Conservation (phyloP, 2,888 invertebrate species). For the Eupelmus urozonus region DNA sequence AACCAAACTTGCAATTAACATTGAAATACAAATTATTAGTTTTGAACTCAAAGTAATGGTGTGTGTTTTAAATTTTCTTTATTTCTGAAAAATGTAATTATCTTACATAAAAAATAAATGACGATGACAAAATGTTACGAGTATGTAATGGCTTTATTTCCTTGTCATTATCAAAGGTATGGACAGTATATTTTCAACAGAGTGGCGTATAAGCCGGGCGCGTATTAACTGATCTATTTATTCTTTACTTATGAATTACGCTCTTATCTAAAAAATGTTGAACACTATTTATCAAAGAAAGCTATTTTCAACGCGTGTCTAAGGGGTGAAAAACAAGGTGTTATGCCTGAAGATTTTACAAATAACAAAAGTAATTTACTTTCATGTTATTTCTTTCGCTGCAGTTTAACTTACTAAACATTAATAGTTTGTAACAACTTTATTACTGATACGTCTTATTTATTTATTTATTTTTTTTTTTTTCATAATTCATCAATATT, state of each 20-base stretch:
- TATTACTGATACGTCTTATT: constrained; percentile 48
- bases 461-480: constrained; percentile 20
- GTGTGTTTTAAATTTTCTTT: constrained; percentile 46
- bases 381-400: constrained; percentile 49
- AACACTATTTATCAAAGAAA: constrained; percentile 41
- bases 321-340: constrained; percentile 32
- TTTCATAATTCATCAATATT: constrained; percentile 35
- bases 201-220: constrained; percentile 49
- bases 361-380: constrained; percentile 45
- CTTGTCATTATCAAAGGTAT: constrained; percentile 55
- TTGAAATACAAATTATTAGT: no score
- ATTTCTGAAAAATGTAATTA: constrained; percentile 57
- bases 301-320: constrained; percentile 42
- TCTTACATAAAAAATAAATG: constrained; percentile 57
- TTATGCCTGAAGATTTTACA: constrained; percentile 21
- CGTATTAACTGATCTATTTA: constrained; percentile 52
- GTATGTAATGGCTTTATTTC: constrained; percentile 52
- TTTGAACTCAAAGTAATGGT: background rate
- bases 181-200: constrained; percentile 57
- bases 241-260: constrained; percentile 46
- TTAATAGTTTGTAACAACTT: constrained; percentile 41
- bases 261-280: constrained; percentile 54
- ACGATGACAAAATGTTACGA: constrained; percentile 49
- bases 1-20: no score
- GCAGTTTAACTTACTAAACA: constrained; percentile 52